Base-by-base conservation (phyloP, 2,888 invertebrate species). In the Pristionchus maxplancki region DNA sequence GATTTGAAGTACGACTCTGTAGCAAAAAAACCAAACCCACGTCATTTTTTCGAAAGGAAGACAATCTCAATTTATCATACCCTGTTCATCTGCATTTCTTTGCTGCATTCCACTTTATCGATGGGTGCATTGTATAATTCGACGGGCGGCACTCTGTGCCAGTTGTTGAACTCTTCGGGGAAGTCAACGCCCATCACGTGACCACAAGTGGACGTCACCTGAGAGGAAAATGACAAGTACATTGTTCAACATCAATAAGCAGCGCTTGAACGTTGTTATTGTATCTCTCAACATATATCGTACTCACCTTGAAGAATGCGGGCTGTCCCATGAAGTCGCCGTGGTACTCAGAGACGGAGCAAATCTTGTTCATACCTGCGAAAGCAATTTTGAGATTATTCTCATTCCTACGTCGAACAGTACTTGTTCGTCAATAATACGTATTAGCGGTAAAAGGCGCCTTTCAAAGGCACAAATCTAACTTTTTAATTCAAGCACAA, bases 121-220 rank as follows among this genome's bases (percentile, higher is more conserved):
- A 97, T 98, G 0, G 97, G 97, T 92, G 98, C 98, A 13, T 96
- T 96, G 95, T 99, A 99, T 89, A 99, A 95, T 95, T 99, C 98
- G 0, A 97, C 97, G 0, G 99, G 99, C 95, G 99, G 99, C 8
- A 98, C 97, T 94, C 96, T 96, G 94, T 99, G 98, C 99, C 99
- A 99, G 93, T 97, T 98, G 95, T 99, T 99, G 95, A 97, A 99
- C 95, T 98, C 98, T 17, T 88, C 78, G 8, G 92, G 96, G 53
- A 99, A 99, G 96, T 99, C 99, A 92, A 98, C 96, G 71, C 97
- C 97, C 97, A 98, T 97, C 0, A 99, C 98, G 96, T 99, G 99
- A 0, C 99, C 99, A 95, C 98, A 99, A 0, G 99, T 99, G 0
- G 98, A 98, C 1, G 99, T 99, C 97, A 99, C 98, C 90, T 93